phyloP scores from a whole-genome alignment of 2,113 vertebrate species.

The Anoura caudifer region DNA sequence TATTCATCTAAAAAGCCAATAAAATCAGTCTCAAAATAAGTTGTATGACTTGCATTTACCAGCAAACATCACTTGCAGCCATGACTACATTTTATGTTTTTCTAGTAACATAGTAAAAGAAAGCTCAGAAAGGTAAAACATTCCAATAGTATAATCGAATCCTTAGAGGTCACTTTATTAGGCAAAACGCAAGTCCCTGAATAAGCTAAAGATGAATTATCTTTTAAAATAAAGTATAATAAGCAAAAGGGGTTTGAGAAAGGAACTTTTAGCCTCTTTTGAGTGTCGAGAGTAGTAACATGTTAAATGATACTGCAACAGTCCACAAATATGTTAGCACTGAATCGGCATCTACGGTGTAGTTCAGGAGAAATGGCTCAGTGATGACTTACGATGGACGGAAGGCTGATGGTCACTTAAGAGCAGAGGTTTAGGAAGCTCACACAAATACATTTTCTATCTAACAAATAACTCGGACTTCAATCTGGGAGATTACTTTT shows the following conservation, averaged over 20 bases:
- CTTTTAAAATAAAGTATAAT: not conserved
- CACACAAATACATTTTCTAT: slow-evolving; percentile 37
- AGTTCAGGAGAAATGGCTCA: not conserved
- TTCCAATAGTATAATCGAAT: not conserved
- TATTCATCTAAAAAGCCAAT: not conserved
- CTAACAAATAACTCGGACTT: not conserved
- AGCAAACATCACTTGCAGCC: not conserved
- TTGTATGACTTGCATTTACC: slow-evolving; percentile 23
- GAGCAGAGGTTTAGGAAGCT: not conserved
- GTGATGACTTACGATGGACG: not conserved
- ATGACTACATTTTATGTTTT: not conserved
- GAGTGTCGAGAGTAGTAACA: not conserved
- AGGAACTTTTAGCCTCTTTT: not conserved
- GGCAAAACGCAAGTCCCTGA: not conserved
- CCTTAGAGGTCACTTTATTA: not conserved
- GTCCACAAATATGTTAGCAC: not conserved
- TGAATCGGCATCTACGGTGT: not conserved
- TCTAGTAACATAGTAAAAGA: slow-evolving; percentile 14
- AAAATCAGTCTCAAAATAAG: slow-evolving; percentile 18
- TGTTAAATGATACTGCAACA: not conserved
- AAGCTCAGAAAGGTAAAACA: not conserved
- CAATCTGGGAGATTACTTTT: slow-evolving; percentile 1
- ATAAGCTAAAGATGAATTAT: not conserved
- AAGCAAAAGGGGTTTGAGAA: slow-evolving; percentile 22
- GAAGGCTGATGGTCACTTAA: not conserved